Evolutionary conservation across 2,888 invertebrate species (phyloP), one percentile per base, ranked within the genome.

Genomic region (Horisme vitalbata): DNA sequence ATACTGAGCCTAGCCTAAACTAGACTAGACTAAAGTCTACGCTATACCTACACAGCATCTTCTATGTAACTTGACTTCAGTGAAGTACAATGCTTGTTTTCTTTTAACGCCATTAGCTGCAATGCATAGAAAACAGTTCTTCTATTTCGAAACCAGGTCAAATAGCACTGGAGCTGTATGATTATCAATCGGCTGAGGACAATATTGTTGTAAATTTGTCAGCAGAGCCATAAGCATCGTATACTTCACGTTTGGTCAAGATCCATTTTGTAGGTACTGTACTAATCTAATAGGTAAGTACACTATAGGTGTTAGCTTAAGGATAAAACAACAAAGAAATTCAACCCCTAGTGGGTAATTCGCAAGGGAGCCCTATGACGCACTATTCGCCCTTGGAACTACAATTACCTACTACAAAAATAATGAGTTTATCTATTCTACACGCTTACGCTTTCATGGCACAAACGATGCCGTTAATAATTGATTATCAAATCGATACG

Each of bases 341-440:
- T 14, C 10, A 27, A 27, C 30, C 43, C 38, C 15, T n/a, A 32
- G 41, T 41, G 24, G 26, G 28, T 37, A 10, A 43, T 30, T 37
- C 27, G 11, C 35, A 27, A 30, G 33, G 50, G 45, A 45, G 14
- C 10, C 18, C 28, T 11, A 50, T 72, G 70, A 71, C 67, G 70
- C 64, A 67, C 62, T 51, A 54, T 39, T 34, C 53, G 70, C 57
- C 75, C 77, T 75, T 71, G 69, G 43, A 52, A 58, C 66, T 68
- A 71, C 64, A 64, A 61, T 62, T 59, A 61, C 12, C 3, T 32
- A 45, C 61, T 52, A 68, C 67, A 63, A 65, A 61, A 61, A 57
- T 61, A 54, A 63, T 60, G 47, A 52, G 41, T 59, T 55, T 60
- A 59, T 63, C 65, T 64, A 64, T 58, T 52, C 65, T 68, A 68